Percentiles rank a stretch among this genome's conserved stretches.
phyloP scores from a whole-genome alignment of 2,888 invertebrate genomes.

The Nemoura dubitans region DNA sequence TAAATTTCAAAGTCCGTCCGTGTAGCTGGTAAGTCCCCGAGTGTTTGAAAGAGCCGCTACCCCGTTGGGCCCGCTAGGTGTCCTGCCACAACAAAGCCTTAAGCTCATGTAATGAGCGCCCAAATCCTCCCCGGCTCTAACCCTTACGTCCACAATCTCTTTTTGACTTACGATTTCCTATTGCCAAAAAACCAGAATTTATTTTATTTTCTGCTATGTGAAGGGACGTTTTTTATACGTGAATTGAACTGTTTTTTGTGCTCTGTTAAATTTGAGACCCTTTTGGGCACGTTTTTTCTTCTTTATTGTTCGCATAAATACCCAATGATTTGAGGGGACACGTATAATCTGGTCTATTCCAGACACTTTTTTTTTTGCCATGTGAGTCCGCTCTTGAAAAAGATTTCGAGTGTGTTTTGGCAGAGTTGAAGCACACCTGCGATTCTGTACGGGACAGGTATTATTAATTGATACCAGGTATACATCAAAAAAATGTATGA shows the following conservation, averaged over 20 bases:
- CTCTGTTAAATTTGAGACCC: conserved; percentile 38
- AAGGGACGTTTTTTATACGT: conserved; percentile 14
- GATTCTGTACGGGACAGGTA: neutral
- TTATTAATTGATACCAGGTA: conserved; percentile 24
- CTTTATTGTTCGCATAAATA: conserved; percentile 30
- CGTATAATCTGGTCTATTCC: neutral
- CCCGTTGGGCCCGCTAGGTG: neutral
- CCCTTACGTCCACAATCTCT: conserved; percentile 23
- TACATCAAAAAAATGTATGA: neutral
- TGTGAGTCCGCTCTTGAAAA: conserved; percentile 13
- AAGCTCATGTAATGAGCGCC: conserved; percentile 37
- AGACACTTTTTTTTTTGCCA: neutral
- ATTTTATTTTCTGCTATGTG: conserved; percentile 29
- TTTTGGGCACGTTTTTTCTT: neutral
- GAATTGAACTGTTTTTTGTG: conserved; percentile 26
- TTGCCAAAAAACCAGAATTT: conserved; percentile 40
- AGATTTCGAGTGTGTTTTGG: conserved; percentile 18
- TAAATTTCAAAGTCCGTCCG: neutral
- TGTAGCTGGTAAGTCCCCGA: neutral
- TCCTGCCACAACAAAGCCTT: conserved; percentile 33
- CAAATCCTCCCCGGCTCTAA: conserved; percentile 13
- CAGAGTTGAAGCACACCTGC: conserved; percentile 20
- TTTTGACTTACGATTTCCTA: conserved; percentile 30
- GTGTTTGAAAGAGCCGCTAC: neutral
- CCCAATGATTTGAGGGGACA: conserved; percentile 21